These are phyloP conservation scores for Phainopepla nitens DNA, from an alignment of 2,113 vertebrate genomes.

Conservation along the genomic window DNA sequence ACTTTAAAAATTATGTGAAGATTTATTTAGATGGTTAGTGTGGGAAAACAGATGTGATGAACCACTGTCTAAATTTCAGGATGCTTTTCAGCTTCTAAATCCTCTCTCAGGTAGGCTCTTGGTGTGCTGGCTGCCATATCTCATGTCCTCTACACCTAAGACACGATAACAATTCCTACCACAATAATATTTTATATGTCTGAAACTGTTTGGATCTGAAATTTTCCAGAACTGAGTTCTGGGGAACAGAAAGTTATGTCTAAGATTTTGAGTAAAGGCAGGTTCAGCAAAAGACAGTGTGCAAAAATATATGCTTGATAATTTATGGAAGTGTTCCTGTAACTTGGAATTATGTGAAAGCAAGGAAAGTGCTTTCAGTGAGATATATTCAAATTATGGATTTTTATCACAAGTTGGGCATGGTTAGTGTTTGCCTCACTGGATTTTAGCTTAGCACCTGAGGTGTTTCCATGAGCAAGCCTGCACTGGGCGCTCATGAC, in stretches of 20 bases:
- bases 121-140: neutral
- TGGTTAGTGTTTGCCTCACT: neutral
- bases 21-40: neutral
- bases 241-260: neutral
- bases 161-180: neutral
- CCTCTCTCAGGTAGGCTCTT: neutral
- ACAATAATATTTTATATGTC: neutral
- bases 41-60: neutral
- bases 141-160: neutral
- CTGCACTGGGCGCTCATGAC: neutral
- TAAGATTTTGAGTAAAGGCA: neutral
- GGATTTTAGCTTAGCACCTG: neutral
- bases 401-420: neutral
- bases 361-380: neutral
- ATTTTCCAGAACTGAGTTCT: neutral
- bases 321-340: neutral
- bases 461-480: neutral
- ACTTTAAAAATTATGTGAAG: neutral
- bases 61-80: neutral
- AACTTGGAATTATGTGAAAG: neutral
- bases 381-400: neutral
- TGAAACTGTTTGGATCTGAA: neutral
- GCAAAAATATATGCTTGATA: neutral
- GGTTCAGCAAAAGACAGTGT: neutral
- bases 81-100: neutral